Percentiles rank a stretch among this genome's conserved stretches.
Conservation (phyloP, 2,888 invertebrate genomes). For the Automeris io region DNA sequence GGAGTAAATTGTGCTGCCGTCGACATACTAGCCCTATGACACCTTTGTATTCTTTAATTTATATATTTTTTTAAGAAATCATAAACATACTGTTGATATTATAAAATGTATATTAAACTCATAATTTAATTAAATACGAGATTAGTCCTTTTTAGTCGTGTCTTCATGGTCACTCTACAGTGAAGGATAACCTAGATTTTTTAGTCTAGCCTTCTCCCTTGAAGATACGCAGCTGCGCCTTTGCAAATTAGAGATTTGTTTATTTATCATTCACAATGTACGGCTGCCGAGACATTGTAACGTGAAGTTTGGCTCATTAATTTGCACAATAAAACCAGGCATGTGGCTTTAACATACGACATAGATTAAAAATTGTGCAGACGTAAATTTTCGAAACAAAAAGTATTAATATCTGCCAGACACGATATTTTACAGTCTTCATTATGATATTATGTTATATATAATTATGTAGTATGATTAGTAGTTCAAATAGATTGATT, state of each 20-base stretch:
- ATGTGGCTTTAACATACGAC: constrained; percentile 11
- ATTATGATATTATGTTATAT: too few species aligned
- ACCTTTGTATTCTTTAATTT: too few species aligned
- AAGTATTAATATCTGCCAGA: too few species aligned
- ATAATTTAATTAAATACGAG: constrained; percentile 10
- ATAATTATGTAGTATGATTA: too few species aligned
- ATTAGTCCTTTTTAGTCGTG: background rate
- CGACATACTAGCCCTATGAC: too few species aligned
- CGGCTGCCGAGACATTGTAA: constrained; percentile 9
- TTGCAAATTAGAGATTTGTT: constrained; percentile 14
- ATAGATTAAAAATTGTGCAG: too few species aligned
- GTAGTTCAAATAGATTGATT: too few species aligned
- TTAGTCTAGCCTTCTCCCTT: constrained; percentile 12
- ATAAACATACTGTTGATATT: constrained; percentile 3
- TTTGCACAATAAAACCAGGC: constrained; percentile 11
- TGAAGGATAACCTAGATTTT: constrained; percentile 15
- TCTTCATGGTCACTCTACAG: background rate
- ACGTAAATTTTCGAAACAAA: too few species aligned
- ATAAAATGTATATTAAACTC: background rate
- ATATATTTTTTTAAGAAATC: too few species aligned
- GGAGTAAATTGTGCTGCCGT: too few species aligned
- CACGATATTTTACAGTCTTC: too few species aligned
- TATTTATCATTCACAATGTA: constrained; percentile 16
- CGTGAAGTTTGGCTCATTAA: constrained; percentile 8
- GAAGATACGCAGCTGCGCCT: constrained; percentile 10